These are phyloP conservation scores for Phalacrocorax aristotelis DNA, from an alignment of 2,113 vertebrate species.

Conservation along the genomic window DNA sequence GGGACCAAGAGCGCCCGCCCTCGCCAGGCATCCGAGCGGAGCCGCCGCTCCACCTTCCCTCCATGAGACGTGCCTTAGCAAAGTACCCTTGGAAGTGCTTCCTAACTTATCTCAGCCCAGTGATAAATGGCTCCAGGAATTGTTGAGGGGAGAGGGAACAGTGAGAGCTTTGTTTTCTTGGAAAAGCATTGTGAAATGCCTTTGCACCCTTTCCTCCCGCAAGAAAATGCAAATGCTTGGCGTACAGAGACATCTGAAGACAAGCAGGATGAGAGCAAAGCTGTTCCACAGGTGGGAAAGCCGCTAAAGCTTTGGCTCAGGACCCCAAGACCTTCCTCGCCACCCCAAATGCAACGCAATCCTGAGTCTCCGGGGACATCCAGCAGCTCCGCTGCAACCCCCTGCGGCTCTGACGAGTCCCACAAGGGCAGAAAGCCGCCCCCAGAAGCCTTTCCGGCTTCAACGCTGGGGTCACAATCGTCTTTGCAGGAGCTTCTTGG, in stretches of 20 bases:
- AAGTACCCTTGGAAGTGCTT: neutral
- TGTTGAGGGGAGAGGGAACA: neutral
- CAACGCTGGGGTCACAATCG: fast-evolving
- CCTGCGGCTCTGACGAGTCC: fast-evolving
- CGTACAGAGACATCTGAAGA: neutral
- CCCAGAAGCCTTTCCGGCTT: neutral
- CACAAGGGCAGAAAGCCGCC: fast-evolving
- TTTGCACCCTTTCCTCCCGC: fast-evolving
- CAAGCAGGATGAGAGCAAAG: neutral
- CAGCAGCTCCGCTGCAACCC: neutral
- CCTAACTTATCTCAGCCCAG: neutral
- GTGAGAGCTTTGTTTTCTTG: neutral
- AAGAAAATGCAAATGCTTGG: fast-evolving
- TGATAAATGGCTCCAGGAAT: fast-evolving
- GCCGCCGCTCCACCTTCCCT: neutral
- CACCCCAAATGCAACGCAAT: fast-evolving
- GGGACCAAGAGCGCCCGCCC: fast-evolving
- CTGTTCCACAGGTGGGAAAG: neutral
- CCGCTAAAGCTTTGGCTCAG: neutral
- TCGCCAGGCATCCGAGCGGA: fast-evolving
- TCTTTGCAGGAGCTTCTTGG: neutral
- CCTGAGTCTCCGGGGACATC: fast-evolving
- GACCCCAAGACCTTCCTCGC: neutral
- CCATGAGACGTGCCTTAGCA: neutral
- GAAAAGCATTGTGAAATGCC: neutral